phyloP scores from a whole-genome alignment of 1,140 invertebrate species.

The Dinothrombium tinctorium region DNA sequence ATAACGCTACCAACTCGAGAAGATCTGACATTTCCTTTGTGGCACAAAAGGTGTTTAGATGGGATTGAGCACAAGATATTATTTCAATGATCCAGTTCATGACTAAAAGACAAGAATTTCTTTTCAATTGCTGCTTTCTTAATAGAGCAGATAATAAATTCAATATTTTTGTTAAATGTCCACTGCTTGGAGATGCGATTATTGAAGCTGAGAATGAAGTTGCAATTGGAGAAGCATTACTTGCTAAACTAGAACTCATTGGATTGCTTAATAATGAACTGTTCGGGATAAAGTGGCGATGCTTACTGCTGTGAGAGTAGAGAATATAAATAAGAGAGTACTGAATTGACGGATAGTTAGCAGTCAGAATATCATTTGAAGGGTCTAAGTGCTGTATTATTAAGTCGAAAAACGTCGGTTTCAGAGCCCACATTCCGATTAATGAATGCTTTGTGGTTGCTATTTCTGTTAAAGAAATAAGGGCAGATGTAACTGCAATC shows the following conservation, averaged over 20 bases:
- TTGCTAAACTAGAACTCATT: too few relatives aligned
- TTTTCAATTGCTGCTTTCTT: slow-evolving; percentile 13
- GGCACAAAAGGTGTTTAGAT: not conserved
- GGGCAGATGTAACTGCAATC: slow-evolving; percentile 42
- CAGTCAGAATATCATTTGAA: slow-evolving; percentile 32
- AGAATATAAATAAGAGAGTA: slow-evolving; percentile 30
- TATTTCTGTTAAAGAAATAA: slow-evolving; percentile 54
- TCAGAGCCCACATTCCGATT: slow-evolving; percentile 64
- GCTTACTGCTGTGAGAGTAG: slow-evolving; percentile 56
- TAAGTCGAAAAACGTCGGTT: slow-evolving; percentile 67
- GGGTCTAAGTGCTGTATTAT: slow-evolving; percentile 46
- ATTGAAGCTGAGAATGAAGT: slow-evolving; percentile 31
- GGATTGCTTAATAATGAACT: slow-evolving; percentile 39
- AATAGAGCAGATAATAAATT: slow-evolving; percentile 35
- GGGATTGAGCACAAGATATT: not conserved
- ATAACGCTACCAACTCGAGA: not conserved
- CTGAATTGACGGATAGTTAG: slow-evolving; percentile 29
- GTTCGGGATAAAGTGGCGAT: slow-evolving; percentile 65
- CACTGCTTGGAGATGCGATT: slow-evolving; percentile 41
- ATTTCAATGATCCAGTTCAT: slow-evolving; percentile 33
- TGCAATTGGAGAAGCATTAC: slow-evolving; percentile 28
- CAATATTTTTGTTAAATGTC: slow-evolving; percentile 51
- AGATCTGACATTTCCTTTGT: not conserved
- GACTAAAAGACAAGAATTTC: slow-evolving; percentile 15
- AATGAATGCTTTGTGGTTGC: slow-evolving; percentile 28